These are phyloP conservation scores for Geophilus truncorum DNA, from an alignment of 2,888 invertebrate genomes.

Conservation along the genomic window DNA sequence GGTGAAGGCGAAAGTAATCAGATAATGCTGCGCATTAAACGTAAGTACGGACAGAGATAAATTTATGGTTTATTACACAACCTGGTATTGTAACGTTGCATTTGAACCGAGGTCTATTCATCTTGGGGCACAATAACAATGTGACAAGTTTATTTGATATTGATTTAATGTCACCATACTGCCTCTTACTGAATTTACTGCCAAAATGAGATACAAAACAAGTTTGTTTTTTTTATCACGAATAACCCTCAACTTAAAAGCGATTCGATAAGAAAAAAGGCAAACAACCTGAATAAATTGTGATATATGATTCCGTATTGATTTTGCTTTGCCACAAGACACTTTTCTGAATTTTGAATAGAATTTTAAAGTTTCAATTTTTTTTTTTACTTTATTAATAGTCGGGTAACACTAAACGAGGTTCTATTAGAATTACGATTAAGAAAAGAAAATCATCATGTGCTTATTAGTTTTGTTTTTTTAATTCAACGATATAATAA, in stretches of 20 bases:
- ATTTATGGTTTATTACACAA: slow-evolving; percentile 9
- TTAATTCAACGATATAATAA: background rate
- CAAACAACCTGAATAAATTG: no score
- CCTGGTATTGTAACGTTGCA: background rate
- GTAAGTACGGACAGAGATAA: background rate
- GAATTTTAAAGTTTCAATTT: no score
- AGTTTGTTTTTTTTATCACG: background rate
- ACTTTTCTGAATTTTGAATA: no score
- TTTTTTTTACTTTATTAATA: no score
- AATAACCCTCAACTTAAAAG: background rate
- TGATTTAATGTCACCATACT: background rate
- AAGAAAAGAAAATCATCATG: no score
- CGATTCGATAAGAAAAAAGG: background rate
- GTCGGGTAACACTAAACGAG: no score
- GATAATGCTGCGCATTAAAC: slow-evolving; percentile 11
- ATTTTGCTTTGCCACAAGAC: no score
- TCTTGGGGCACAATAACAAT: background rate
- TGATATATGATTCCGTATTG: no score
- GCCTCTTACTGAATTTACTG: background rate
- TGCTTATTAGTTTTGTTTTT: no score
- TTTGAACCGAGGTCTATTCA: background rate
- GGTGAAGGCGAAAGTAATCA: slow-evolving; percentile 25
- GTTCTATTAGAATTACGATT: no score
- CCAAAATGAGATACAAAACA: background rate
- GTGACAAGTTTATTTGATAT: slow-evolving; percentile 1